phyloP scores from a whole-genome alignment of 1,140 invertebrate species.

The Eubasilissa regina region DNA sequence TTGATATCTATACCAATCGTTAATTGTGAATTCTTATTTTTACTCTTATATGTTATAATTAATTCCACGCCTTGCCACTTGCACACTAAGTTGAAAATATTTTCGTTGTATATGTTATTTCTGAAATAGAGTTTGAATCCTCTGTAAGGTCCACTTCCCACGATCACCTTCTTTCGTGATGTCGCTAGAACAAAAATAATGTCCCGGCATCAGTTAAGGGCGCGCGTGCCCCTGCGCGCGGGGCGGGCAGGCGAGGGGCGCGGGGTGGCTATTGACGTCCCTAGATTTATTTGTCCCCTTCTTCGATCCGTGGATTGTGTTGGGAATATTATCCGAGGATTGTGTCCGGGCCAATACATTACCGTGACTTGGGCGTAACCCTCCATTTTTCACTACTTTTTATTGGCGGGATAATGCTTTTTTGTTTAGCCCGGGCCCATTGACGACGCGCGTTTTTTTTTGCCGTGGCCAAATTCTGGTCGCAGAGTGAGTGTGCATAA shows the following conservation, averaged over 20 bases:
- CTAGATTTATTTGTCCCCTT: slow-evolving; percentile 53
- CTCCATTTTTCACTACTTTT: slow-evolving; percentile 60
- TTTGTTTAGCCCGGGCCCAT: slow-evolving; percentile 45
- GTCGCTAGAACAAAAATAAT: slow-evolving; percentile 59
- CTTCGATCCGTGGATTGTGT: slow-evolving; percentile 56
- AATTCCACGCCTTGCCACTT: too few relatives aligned
- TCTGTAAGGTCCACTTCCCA: not conserved
- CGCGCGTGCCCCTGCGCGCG: slow-evolving; percentile 31
- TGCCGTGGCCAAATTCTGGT: slow-evolving; percentile 11
- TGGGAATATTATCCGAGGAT: slow-evolving; percentile 56
- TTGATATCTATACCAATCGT: too few relatives aligned
- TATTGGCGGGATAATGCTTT: slow-evolving; percentile 58
- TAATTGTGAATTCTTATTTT: too few relatives aligned
- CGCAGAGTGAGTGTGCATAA: slow-evolving; percentile 29
- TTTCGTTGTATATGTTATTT: too few relatives aligned
- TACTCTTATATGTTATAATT: too few relatives aligned
- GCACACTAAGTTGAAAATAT: too few relatives aligned
- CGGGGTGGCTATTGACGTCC: slow-evolving; percentile 31
- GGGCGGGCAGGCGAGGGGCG: not conserved
- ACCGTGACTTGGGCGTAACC: slow-evolving; percentile 56
- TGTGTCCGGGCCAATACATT: slow-evolving; percentile 56
- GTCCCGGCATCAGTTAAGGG: slow-evolving; percentile 50
- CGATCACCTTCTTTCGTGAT: slow-evolving; percentile 23
- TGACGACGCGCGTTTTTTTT: slow-evolving; percentile 23
- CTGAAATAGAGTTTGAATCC: not conserved